phyloP scores from a whole-genome alignment of 2,797 vertebrate species.

The Ciconia nigra region DNA sequence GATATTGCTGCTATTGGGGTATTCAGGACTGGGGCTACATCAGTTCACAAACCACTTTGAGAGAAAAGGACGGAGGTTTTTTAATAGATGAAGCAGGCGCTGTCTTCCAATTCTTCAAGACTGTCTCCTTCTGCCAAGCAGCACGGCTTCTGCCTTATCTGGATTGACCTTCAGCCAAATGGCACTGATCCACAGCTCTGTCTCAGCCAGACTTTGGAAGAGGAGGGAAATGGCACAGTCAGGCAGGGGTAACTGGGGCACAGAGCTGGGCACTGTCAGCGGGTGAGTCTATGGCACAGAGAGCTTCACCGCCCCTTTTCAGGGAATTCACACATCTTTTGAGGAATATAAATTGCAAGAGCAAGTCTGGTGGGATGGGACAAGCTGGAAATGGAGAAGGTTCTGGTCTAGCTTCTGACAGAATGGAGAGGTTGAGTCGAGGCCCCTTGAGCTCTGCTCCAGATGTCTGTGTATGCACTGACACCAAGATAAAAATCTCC shows the following conservation, averaged over 20 bases:
- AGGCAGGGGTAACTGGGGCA: not conserved
- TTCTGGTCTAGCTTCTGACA: conserved; percentile 12
- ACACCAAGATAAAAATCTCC: not conserved
- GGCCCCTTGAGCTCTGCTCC: not conserved
- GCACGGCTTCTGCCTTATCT: conserved; percentile 28
- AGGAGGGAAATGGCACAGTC: not conserved
- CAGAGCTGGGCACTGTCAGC: not conserved
- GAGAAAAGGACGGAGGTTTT: not conserved
- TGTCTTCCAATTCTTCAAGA: not conserved
- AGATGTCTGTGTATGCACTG: not conserved
- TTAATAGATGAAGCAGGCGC: not conserved
- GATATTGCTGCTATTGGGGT: not conserved
- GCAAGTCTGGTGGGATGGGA: not conserved
- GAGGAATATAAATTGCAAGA: not conserved
- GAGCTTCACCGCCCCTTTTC: not conserved
- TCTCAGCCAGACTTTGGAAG: conserved; percentile 21
- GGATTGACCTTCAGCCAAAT: conserved; percentile 52
- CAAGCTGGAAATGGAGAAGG: not conserved
- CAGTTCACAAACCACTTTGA: not conserved
- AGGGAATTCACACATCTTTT: not conserved
- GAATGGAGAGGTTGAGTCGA: not conserved
- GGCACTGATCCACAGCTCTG: conserved; percentile 34
- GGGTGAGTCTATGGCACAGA: not conserved
- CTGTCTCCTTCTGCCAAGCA: conserved; percentile 22
- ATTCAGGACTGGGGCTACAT: not conserved